A percentile compares a stretch with the other conserved stretches of the same genome.
These are phyloP conservation scores for Drosophila pachea DNA, from an alignment of 1,140 invertebrate genomes.

Conservation along the genomic window DNA sequence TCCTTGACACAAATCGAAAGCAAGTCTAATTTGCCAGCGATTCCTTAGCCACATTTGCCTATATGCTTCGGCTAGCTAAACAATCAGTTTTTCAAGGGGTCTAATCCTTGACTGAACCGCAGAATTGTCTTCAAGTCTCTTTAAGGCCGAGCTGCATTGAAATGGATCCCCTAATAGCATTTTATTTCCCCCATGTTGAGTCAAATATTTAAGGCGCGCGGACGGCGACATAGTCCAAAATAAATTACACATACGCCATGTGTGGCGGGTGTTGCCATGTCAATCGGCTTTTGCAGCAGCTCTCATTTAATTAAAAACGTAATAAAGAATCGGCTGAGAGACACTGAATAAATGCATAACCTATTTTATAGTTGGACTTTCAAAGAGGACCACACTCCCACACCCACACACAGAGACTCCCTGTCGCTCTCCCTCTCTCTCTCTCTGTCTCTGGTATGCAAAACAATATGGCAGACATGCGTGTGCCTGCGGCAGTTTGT, in stretches of 20 bases:
- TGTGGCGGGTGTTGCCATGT: constrained; percentile 19
- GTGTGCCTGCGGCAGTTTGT: not conserved
- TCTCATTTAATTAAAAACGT: constrained; percentile 63
- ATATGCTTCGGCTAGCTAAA: not conserved
- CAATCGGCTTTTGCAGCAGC: constrained; percentile 32
- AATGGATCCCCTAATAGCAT: no score
- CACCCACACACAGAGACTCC: constrained; percentile 13
- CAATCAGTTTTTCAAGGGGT: no score
- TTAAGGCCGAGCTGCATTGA: no score
- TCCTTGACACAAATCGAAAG: no score
- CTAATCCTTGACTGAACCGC: no score
- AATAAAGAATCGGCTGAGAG: constrained; percentile 39
- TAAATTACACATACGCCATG: constrained; percentile 20
- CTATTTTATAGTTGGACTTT: constrained; percentile 38
- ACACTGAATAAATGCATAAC: constrained; percentile 27
- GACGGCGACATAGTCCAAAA: not conserved
- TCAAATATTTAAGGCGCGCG: not conserved
- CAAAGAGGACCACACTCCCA: constrained; percentile 1
- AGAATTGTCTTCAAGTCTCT: no score
- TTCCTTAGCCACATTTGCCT: not conserved
- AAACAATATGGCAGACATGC: constrained; percentile 59
- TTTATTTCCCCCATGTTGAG: not conserved
- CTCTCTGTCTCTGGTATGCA: not conserved
- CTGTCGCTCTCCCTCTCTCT: constrained; percentile 11
- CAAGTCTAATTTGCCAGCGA: not conserved